phyloP scores from a whole-genome alignment of 2,888 invertebrate genomes.

The Lycaena phlaeas region DNA sequence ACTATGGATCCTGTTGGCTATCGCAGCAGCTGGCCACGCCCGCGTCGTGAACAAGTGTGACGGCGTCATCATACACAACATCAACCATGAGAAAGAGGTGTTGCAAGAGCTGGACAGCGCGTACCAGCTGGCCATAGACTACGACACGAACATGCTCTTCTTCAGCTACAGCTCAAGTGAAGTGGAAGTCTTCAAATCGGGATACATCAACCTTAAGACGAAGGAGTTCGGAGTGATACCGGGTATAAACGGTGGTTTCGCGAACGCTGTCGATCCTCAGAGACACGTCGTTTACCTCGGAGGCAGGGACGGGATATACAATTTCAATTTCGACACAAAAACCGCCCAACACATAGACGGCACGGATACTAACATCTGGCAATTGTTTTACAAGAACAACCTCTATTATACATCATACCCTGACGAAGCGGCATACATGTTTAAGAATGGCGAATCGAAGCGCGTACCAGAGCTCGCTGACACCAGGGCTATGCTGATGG shows the following conservation, averaged over 20 bases:
- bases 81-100: slow-evolving; percentile 25
- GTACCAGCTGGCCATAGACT: slow-evolving; percentile 46
- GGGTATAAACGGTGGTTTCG: slow-evolving; percentile 39
- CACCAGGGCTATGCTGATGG: slow-evolving; percentile 23
- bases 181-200: slow-evolving; percentile 28
- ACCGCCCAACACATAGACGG: slow-evolving; percentile 26
- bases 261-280: slow-evolving; percentile 35
- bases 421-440: slow-evolving; percentile 20
- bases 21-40: slow-evolving; percentile 9
- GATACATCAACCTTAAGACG: slow-evolving; percentile 38
- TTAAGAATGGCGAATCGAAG: slow-evolving; percentile 16
- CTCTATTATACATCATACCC: slow-evolving; percentile 42
- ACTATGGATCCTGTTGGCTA: no score
- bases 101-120: slow-evolving; percentile 32
- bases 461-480: slow-evolving; percentile 19
- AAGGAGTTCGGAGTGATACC: slow-evolving; percentile 29
- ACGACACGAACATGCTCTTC: slow-evolving; percentile 42
- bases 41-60: slow-evolving; percentile 20
- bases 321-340: slow-evolving; percentile 33
- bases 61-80: slow-evolving; percentile 21
- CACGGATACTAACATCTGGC: slow-evolving; percentile 40
- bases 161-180: slow-evolving; percentile 34
- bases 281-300: slow-evolving; percentile 41
- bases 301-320: slow-evolving; percentile 40
- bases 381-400: slow-evolving; percentile 44